phyloP scores from a whole-genome alignment of 1,140 invertebrate genomes.

The Eulimnadia texana region DNA sequence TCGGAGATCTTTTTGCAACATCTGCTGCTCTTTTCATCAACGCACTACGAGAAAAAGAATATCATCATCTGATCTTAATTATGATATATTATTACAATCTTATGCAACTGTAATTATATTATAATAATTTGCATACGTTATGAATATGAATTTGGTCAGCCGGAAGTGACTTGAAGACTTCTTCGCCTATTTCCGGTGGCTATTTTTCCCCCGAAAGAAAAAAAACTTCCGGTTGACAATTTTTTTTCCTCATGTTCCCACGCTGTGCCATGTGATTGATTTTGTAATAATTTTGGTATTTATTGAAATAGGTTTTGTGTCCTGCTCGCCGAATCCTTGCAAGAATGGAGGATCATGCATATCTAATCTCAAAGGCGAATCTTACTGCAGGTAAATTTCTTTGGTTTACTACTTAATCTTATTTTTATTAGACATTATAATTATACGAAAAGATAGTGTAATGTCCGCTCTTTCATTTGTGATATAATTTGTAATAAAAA shows the following conservation, averaged over 20 bases:
- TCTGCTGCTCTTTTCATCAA: neutral
- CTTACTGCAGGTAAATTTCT: conserved; percentile 64
- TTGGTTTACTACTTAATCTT: too few relatives aligned
- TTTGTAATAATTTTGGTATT: too few relatives aligned
- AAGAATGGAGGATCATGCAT: conserved; percentile 63
- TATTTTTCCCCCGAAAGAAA: neutral
- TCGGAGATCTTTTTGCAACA: neutral
- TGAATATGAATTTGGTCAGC: too few relatives aligned
- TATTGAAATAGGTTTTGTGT: conserved; percentile 73
- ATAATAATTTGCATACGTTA: too few relatives aligned
- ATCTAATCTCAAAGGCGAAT: conserved; percentile 49
- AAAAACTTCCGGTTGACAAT: too few relatives aligned
- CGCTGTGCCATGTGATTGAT: too few relatives aligned
- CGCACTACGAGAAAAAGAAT: neutral
- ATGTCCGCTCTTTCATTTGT: neutral
- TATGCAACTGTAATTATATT: too few relatives aligned
- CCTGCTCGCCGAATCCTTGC: conserved; percentile 72
- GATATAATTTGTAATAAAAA: too few relatives aligned
- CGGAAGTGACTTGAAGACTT: neutral
- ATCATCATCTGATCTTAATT: neutral
- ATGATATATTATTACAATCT: too few relatives aligned
- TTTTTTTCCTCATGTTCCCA: too few relatives aligned
- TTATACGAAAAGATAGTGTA: neutral
- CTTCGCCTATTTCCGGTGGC: neutral
- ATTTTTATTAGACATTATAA: neutral